phyloP scores from a whole-genome alignment of 2,113 vertebrate species.

The Brachyistius frenatus region DNA sequence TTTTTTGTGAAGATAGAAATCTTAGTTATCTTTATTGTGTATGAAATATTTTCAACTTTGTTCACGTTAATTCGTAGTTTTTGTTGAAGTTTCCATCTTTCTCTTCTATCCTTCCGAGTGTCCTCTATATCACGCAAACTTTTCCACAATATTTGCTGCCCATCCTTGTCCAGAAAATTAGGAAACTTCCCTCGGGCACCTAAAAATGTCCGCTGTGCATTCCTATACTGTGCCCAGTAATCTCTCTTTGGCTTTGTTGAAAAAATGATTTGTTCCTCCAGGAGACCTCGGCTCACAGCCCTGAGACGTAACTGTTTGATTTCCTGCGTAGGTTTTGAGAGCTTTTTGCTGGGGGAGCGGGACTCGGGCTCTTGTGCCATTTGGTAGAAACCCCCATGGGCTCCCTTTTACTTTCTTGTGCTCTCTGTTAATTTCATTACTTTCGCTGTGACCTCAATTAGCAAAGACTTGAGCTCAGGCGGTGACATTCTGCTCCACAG shows the following conservation, averaged over 20 bases:
- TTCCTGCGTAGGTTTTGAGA: constrained; percentile 77
- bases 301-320: constrained; percentile 82
- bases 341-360: constrained; percentile 71
- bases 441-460: constrained; percentile 85
- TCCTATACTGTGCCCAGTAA: constrained; percentile 78
- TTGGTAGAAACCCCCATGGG: constrained; percentile 71
- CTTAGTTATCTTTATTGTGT: background rate
- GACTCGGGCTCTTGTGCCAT: constrained; percentile 68
- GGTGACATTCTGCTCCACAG: constrained; percentile 65
- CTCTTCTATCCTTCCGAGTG: constrained; percentile 34
- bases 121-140: constrained; percentile 67
- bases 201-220: constrained; percentile 79
- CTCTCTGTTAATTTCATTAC: constrained; percentile 83
- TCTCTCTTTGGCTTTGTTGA: constrained; percentile 80
- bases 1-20: background rate
- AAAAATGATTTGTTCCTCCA: constrained; percentile 82
- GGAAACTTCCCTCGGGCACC: constrained; percentile 75
- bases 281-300: constrained; percentile 80
- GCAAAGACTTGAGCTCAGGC: constrained; percentile 73
- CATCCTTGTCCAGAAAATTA: constrained; percentile 77
- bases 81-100: constrained; percentile 32
- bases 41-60: constrained; percentile 10
- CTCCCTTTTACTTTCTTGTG: constrained; percentile 73
- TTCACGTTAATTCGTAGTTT: background rate
- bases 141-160: constrained; percentile 74